These are phyloP conservation scores for Epinephelus fuscoguttatus DNA, from an alignment of 2,113 vertebrate species.

Conservation along the genomic window DNA sequence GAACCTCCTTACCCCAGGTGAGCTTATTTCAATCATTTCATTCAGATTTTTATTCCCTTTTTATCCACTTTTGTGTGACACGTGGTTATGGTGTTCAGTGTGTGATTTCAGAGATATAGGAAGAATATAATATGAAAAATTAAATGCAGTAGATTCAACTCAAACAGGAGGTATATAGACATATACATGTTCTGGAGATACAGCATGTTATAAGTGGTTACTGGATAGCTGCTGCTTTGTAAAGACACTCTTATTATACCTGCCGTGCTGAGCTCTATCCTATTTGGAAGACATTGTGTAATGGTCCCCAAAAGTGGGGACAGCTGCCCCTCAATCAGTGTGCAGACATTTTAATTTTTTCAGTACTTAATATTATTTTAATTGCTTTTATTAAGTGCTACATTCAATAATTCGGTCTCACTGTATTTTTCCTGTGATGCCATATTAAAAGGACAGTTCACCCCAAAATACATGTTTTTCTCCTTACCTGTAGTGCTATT, in stretches of 20 bases:
- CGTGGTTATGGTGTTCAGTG: background rate
- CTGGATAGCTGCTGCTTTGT: slow-evolving; percentile 1
- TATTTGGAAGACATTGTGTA: no score
- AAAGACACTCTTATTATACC: background rate
- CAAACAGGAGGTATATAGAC: no score
- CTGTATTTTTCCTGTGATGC: background rate
- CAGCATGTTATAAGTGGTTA: background rate
- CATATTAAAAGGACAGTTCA: no score
- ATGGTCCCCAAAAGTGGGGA: no score
- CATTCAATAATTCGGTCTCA: background rate
- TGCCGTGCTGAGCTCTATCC: background rate
- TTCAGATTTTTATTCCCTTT: background rate
- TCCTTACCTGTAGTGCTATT: no score
- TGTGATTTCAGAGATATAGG: background rate
- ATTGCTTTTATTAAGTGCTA: background rate
- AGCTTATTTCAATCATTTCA: background rate
- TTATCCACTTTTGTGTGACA: background rate
- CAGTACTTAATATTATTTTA: background rate
- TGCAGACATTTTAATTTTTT: background rate
- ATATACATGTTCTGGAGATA: background rate
- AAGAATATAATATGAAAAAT: background rate
- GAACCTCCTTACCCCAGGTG: slow-evolving; percentile 5
- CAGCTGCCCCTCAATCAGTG: no score
- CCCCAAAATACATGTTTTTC: no score
- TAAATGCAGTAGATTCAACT: background rate